Evolutionary conservation across 2,113 vertebrate genomes (phyloP).

Genomic region (Siniperca chuatsi): DNA sequence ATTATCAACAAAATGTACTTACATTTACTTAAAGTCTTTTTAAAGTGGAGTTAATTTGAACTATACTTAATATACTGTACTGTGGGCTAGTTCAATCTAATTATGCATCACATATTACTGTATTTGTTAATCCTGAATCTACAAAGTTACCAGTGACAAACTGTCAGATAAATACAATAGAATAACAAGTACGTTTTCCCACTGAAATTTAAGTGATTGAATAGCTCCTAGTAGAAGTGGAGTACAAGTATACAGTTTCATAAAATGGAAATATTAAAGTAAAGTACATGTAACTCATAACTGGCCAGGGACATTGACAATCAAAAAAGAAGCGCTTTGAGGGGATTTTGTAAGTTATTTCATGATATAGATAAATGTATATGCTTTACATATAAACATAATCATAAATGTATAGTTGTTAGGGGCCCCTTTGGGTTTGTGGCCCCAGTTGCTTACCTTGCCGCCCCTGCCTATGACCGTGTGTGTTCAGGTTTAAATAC

Average conservation of each 20-base stretch:
- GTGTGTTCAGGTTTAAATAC: slow-evolving; percentile 3
- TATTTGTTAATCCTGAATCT: background rate
- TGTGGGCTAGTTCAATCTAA: background rate
- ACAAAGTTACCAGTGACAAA: background rate
- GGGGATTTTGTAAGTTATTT: background rate
- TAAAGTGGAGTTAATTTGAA: background rate
- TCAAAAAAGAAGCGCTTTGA: background rate
- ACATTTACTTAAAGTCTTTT: background rate
- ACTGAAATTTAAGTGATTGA: no score
- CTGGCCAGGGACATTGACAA: background rate
- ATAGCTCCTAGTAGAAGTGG: background rate
- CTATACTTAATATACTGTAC: background rate
- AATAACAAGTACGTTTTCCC: no score
- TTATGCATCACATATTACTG: background rate
- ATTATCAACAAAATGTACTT: background rate
- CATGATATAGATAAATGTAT: background rate
- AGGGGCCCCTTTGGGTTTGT: background rate
- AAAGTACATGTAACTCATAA: background rate
- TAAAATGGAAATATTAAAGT: background rate
- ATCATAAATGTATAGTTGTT: background rate
- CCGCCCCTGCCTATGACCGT: background rate
- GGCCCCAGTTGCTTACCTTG: background rate
- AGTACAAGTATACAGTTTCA: background rate
- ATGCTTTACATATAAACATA: background rate
- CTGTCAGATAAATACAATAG: no score